Percentiles rank a stretch among this genome's conserved stretches.
Evolutionary conservation across 1,140 invertebrate genomes (phyloP).

Genomic region (Microplitis demolitor): DNA sequence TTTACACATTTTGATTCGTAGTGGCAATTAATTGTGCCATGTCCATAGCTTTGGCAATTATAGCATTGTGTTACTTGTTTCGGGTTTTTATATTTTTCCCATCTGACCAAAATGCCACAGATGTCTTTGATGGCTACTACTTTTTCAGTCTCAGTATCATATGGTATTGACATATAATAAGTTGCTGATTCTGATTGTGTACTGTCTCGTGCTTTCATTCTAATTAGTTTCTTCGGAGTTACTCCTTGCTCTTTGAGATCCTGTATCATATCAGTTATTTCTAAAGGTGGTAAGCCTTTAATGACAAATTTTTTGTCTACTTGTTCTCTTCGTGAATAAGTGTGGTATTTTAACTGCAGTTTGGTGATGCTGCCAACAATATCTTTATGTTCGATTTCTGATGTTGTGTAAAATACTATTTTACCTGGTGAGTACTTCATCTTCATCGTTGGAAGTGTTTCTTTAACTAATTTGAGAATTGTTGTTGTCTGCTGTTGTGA

Average conservation of each 20-base stretch:
- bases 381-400: not conserved
- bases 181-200: not conserved
- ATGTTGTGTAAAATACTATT: not conserved
- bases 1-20: conserved; percentile 29
- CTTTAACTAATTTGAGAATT: too few relatives aligned
- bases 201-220: not conserved
- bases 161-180: not conserved
- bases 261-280: not conserved
- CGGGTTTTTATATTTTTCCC: conserved; percentile 23
- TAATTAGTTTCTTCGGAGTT: not conserved
- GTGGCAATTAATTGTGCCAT: conserved; percentile 27
- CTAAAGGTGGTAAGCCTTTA: not conserved
- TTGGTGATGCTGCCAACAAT: not conserved
- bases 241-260: not conserved
- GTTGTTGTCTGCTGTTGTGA: too few relatives aligned
- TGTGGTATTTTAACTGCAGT: not conserved
- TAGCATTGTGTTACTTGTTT: conserved; percentile 32
- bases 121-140: conserved; percentile 13
- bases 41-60: conserved; percentile 26
- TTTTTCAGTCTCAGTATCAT: conserved; percentile 7
- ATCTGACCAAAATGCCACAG: not conserved
- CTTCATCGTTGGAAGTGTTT: not conserved
- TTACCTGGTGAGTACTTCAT: not conserved
- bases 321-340: not conserved
- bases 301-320: conserved; percentile 2